Conservation (phyloP, 2,113 vertebrate genomes). For the Psittacara wagleri region DNA sequence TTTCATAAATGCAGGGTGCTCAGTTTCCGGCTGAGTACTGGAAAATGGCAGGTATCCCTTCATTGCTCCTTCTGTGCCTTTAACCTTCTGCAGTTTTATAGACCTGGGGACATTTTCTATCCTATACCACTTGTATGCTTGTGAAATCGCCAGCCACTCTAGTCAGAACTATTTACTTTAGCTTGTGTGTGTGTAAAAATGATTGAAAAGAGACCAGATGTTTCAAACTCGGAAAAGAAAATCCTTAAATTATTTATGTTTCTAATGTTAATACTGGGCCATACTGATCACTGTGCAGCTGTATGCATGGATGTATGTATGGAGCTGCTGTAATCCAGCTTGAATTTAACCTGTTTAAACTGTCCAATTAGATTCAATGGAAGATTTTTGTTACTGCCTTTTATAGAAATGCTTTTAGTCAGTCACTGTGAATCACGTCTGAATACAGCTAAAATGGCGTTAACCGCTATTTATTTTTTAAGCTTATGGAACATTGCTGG, state of each 20-base stretch:
- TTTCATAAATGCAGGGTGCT: neutral
- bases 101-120: neutral
- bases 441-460: neutral
- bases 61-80: neutral
- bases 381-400: neutral
- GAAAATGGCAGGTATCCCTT: neutral
- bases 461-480: neutral
- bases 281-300: neutral
- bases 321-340: neutral
- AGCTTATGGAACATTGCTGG: neutral
- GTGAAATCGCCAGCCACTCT: neutral
- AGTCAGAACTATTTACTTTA: neutral
- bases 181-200: neutral
- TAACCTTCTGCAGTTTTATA: neutral
- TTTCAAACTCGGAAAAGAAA: neutral
- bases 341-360: neutral
- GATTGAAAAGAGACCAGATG: neutral
- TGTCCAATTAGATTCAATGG: neutral
- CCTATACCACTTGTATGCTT: neutral
- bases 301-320: too few species aligned
- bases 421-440: neutral
- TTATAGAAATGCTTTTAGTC: neutral
- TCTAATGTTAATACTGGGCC: neutral
- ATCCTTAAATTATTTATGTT: neutral
- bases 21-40: neutral